Percentiles rank a stretch among this genome's conserved stretches.
Conservation (phyloP, 2,888 invertebrate genomes). For the Limnephilus lunatus region DNA sequence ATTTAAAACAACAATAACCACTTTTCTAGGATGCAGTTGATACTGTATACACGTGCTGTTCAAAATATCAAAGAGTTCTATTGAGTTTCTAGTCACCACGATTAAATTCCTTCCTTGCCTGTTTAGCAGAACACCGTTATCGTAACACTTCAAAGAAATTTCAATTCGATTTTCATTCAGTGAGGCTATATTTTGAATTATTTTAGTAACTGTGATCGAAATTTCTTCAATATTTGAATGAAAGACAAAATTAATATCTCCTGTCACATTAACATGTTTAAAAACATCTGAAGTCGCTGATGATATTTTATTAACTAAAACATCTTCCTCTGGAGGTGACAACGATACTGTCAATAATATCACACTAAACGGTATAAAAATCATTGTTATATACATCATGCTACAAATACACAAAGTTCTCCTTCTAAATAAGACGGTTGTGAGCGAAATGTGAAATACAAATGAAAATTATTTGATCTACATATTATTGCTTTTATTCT, state of each 20-base stretch:
- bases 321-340: neutral
- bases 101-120: neutral
- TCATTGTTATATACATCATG: neutral
- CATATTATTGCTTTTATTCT: no score
- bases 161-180: neutral
- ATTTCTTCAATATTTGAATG: neutral
- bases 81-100: neutral
- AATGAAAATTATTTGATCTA: no score
- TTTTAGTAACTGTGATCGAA: neutral
- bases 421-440: no score
- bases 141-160: neutral
- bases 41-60: neutral
- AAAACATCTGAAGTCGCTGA: neutral
- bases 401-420: neutral
- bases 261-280: neutral
- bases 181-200: neutral
- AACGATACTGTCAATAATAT: neutral
- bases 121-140: neutral
- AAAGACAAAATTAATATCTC: slow-evolving; percentile 9
- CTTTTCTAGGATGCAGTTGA: neutral
- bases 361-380: neutral
- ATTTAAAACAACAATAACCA: slow-evolving; percentile 11
- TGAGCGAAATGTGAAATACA: no score
- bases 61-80: slow-evolving; percentile 4
- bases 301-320: neutral